These are phyloP conservation scores for Labeo rohita DNA, from an alignment of 2,113 vertebrate genomes.

Conservation along the genomic window DNA sequence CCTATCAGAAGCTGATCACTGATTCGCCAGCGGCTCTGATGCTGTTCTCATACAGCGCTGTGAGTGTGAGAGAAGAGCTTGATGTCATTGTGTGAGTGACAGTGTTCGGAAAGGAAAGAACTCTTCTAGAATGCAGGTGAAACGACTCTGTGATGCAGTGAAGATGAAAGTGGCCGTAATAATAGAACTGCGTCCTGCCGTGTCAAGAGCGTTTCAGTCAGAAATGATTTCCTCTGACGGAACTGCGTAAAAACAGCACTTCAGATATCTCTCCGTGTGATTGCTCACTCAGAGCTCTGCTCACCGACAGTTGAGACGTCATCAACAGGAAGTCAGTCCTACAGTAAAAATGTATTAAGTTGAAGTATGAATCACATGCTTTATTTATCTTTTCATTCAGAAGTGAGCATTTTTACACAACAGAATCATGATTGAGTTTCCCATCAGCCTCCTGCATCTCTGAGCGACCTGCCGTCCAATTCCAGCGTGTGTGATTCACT, in stretches of 20 bases:
- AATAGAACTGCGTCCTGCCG: background rate
- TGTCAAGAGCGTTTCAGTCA: background rate
- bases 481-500: background rate
- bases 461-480: background rate
- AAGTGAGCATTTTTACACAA: background rate
- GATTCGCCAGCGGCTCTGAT: background rate
- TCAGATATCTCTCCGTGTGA: background rate
- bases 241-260: background rate
- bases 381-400: background rate
- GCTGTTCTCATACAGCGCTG: background rate
- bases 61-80: background rate
- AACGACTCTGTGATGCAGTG: background rate
- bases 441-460: background rate
- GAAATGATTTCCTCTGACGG: background rate
- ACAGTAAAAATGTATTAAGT: background rate
- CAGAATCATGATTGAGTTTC: background rate
- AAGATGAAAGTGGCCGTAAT: background rate
- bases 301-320: background rate
- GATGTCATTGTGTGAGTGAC: background rate
- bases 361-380: background rate
- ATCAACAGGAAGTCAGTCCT: background rate
- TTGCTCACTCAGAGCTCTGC: background rate
- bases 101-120: background rate
- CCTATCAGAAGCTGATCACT: background rate
- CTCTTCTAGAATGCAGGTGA: background rate